These are phyloP conservation scores for Smithornis capensis DNA, from an alignment of 2,113 vertebrate species.

Conservation along the genomic window DNA sequence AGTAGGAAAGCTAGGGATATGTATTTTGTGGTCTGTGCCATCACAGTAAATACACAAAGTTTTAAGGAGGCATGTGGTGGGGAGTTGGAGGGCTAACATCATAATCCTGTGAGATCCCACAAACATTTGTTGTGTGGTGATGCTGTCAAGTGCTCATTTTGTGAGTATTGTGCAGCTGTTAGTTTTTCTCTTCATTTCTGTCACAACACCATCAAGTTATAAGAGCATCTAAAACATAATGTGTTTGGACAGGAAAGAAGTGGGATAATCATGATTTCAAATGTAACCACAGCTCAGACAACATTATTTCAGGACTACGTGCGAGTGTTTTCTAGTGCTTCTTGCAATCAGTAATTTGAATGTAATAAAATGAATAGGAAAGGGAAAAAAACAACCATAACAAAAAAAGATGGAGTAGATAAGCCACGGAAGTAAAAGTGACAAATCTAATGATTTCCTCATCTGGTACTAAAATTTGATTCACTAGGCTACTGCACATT, in stretches of 20 bases:
- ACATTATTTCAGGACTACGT: slow-evolving; percentile 6
- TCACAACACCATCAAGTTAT: slow-evolving; percentile 1
- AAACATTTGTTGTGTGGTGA: background rate
- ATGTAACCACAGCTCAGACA: slow-evolving; percentile 26
- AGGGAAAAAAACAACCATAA: too few relatives aligned
- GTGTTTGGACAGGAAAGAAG: slow-evolving; percentile 36
- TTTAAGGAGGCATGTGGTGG: background rate
- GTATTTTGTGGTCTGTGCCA: background rate
- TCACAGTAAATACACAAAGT: background rate
- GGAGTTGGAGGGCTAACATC: background rate
- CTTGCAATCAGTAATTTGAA: background rate
- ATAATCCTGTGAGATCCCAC: background rate
- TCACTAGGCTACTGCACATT: background rate
- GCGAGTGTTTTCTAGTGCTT: background rate
- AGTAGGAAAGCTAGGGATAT: background rate
- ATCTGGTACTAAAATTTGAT: background rate
- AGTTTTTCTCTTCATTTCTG: slow-evolving; percentile 3
- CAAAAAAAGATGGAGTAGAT: too few relatives aligned
- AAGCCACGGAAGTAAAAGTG: background rate
- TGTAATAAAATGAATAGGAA: background rate
- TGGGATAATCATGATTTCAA: slow-evolving; percentile 31
- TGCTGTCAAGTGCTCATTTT: slow-evolving; percentile 17
- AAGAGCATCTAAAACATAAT: slow-evolving; percentile 33
- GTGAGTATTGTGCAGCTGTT: background rate
- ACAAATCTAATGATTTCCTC: background rate